Conservation (phyloP, 2,113 vertebrate species). For the Amazona vittata region DNA sequence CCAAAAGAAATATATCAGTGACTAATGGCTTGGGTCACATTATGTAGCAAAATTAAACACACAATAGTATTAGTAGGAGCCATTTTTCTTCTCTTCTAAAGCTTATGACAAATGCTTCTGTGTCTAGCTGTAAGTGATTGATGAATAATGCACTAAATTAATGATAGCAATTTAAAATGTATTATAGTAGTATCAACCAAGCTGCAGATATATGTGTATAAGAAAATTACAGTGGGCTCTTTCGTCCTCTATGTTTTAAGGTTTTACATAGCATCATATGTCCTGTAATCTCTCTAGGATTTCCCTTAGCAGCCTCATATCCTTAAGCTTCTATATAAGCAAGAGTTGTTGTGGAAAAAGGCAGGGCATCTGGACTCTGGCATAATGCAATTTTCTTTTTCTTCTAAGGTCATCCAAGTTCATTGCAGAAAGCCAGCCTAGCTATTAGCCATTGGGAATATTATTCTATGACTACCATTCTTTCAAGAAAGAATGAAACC, state of each 20-base stretch:
- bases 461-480: constrained; percentile 54
- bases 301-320: background rate
- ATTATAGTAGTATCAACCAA: background rate
- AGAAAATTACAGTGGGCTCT: background rate
- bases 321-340: background rate
- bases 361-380: constrained; percentile 44
- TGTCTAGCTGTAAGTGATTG: constrained; percentile 32
- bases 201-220: background rate
- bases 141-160: constrained; percentile 37
- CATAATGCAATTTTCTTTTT: constrained; percentile 76
- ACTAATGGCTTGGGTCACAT: constrained; percentile 36
- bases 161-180: constrained; percentile 41
- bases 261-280: background rate
- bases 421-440: constrained; percentile 58
- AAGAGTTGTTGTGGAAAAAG: constrained; percentile 70
- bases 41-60: constrained; percentile 21
- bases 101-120: constrained; percentile 12
- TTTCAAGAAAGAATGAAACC: constrained; percentile 45
- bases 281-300: background rate
- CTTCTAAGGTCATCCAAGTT: constrained; percentile 71
- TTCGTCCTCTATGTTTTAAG: background rate
- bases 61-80: background rate
- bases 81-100: background rate
- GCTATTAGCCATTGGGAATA: constrained; percentile 61
- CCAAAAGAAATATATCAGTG: constrained; percentile 25